Evolutionary conservation across 2,888 invertebrate species (phyloP).

Genomic region (Drosophila flavopinicola): DNA sequence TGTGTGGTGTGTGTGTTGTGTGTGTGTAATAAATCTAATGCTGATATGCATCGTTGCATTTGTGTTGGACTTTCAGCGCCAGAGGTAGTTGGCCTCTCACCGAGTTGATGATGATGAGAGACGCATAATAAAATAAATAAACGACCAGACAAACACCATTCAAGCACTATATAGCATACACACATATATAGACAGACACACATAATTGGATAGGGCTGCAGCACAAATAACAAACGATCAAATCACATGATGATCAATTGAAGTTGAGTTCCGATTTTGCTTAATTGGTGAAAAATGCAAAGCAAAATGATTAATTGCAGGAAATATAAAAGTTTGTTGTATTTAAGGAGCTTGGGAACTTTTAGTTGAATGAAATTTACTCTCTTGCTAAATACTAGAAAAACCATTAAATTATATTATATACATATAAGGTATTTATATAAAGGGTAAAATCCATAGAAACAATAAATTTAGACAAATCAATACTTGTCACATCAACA

Average conservation of each 20-base stretch:
- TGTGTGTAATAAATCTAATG: slow-evolving; percentile 53
- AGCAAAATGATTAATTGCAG: too few relatives aligned
- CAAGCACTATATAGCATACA: slow-evolving; percentile 5
- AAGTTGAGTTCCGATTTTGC: too few relatives aligned
- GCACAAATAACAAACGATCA: slow-evolving; percentile 9
- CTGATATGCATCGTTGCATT: slow-evolving; percentile 58
- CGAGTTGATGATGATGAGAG: slow-evolving; percentile 22
- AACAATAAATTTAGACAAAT: neutral
- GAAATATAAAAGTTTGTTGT: too few relatives aligned
- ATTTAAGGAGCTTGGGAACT: too few relatives aligned
- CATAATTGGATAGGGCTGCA: slow-evolving; percentile 18
- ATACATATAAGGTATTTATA: too few relatives aligned
- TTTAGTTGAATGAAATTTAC: too few relatives aligned
- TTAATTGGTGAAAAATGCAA: too few relatives aligned
- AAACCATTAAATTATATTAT: too few relatives aligned
- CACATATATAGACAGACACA: slow-evolving; percentile 2
- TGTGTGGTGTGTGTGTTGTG: neutral
- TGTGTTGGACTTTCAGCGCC: slow-evolving; percentile 55
- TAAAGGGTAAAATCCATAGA: too few relatives aligned
- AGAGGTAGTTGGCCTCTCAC: slow-evolving; percentile 63
- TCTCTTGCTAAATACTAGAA: too few relatives aligned
- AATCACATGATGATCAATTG: slow-evolving; percentile 20
- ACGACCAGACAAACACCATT: slow-evolving; percentile 23
- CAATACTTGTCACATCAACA: neutral
- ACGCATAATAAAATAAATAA: slow-evolving; percentile 50